Percentiles rank a stretch among this genome's conserved stretches.
Evolutionary conservation across 2,888 invertebrate species (phyloP).

Genomic region (Apantesis nais): DNA sequence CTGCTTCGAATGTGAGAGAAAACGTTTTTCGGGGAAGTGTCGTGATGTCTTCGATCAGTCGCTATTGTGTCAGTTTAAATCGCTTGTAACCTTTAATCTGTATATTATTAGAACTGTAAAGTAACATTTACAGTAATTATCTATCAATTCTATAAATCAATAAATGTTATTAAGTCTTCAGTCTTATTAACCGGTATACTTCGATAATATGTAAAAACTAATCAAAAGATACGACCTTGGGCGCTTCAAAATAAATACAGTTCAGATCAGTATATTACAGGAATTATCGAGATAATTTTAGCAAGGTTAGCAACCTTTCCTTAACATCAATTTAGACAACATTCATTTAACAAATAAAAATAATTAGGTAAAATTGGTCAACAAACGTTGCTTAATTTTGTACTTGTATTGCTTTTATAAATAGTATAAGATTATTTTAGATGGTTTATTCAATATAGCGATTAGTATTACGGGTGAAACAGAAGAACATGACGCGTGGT

Average conservation of each 20-base stretch:
- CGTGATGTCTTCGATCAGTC: conserved; percentile 65
- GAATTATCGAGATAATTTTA: neutral
- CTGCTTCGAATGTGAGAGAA: conserved; percentile 75
- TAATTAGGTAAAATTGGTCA: neutral
- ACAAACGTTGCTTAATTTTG: neutral
- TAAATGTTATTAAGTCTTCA: too few species aligned
- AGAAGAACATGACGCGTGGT: conserved; percentile 63
- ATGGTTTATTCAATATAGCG: conserved; percentile 54
- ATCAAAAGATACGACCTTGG: neutral
- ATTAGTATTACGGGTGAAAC: conserved; percentile 60
- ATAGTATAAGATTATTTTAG: conserved; percentile 31
- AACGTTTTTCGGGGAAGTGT: conserved; percentile 75
- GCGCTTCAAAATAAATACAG: neutral
- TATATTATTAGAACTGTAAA: neutral
- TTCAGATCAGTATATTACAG: neutral
- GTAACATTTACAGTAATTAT: neutral
- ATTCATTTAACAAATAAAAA: neutral
- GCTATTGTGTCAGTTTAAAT: conserved; percentile 62
- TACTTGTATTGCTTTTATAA: conserved; percentile 23
- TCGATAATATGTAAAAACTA: neutral
- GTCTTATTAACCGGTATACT: too few species aligned
- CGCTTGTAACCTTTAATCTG: neutral
- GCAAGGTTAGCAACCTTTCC: neutral
- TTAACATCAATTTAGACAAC: neutral
- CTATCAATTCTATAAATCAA: too few species aligned